These are phyloP conservation scores for Helicoverpa armigera DNA, from an alignment of 1,140 invertebrate genomes.

Conservation along the genomic window DNA sequence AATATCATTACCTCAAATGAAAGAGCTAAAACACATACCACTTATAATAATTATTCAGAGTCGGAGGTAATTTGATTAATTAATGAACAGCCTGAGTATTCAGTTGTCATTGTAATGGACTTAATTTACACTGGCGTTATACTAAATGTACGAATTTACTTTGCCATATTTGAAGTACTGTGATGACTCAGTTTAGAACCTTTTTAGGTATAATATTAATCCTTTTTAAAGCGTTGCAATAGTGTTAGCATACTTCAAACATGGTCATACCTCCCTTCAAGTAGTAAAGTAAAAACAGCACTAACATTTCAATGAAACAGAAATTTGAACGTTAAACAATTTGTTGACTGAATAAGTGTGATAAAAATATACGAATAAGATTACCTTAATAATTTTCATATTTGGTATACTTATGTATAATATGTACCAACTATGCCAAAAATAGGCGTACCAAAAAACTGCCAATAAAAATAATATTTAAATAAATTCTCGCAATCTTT, in stretches of 20 bases:
- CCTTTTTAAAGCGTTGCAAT: not conserved
- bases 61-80: conserved; percentile 21
- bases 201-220: not conserved
- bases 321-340: no score
- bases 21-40: conserved; percentile 31
- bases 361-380: no score
- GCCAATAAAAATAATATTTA: not conserved
- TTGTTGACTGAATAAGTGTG: no score
- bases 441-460: not conserved
- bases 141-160: not conserved
- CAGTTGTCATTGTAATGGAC: conserved; percentile 3
- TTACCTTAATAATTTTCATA: no score
- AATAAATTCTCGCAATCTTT: conserved; percentile 16
- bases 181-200: not conserved
- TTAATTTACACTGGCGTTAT: conserved; percentile 22
- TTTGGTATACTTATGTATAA: no score
- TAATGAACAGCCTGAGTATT: conserved; percentile 10
- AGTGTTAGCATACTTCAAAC: not conserved
- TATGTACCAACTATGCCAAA: no score
- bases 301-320: no score
- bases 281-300: no score
- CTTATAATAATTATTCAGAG: conserved; percentile 37
- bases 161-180: not conserved
- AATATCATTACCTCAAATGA: conserved; percentile 24
- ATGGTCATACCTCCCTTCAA: no score